Percentiles rank a stretch among this genome's conserved stretches.
Conservation (phyloP, 2,888 invertebrate species). For the Lepas anatifera region DNA sequence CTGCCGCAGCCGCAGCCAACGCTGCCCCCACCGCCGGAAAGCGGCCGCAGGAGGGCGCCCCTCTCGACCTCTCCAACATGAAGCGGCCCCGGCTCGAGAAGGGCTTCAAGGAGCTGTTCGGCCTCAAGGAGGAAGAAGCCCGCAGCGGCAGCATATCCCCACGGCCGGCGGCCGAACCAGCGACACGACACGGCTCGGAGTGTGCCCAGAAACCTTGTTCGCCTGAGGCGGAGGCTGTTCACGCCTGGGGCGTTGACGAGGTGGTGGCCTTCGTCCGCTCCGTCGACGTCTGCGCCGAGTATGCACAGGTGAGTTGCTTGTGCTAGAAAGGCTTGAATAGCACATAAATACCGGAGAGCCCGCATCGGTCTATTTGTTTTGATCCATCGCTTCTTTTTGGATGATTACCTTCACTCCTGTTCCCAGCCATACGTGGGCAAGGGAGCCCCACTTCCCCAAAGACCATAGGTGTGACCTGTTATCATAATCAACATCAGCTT, state of each 20-base stretch:
- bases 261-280: constrained; percentile 80
- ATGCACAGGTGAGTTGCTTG: constrained; percentile 80
- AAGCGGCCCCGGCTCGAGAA: constrained; percentile 70
- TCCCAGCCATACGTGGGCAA: too few relatives aligned
- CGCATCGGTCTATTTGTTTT: too few relatives aligned
- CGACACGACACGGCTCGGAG: constrained; percentile 67
- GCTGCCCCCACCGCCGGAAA: constrained; percentile 67
- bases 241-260: constrained; percentile 61
- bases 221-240: constrained; percentile 62
- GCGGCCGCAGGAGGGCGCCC: constrained; percentile 63
- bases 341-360: too few relatives aligned
- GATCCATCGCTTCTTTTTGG: constrained; percentile 67
- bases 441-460: too few relatives aligned
- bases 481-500: too few relatives aligned
- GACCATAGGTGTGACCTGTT: too few relatives aligned
- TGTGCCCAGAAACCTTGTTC: constrained; percentile 94
- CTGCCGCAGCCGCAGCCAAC: constrained; percentile 86
- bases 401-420: constrained; percentile 42
- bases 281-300: constrained; percentile 97
- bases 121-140: constrained; percentile 82
- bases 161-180: constrained; percentile 77
- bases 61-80: constrained; percentile 45
- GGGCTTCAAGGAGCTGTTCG: constrained; percentile 71
- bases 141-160: constrained; percentile 76
- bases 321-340: too few relatives aligned